These are phyloP conservation scores for Acleris laterana DNA, from an alignment of 2,888 invertebrate species.

Conservation along the genomic window DNA sequence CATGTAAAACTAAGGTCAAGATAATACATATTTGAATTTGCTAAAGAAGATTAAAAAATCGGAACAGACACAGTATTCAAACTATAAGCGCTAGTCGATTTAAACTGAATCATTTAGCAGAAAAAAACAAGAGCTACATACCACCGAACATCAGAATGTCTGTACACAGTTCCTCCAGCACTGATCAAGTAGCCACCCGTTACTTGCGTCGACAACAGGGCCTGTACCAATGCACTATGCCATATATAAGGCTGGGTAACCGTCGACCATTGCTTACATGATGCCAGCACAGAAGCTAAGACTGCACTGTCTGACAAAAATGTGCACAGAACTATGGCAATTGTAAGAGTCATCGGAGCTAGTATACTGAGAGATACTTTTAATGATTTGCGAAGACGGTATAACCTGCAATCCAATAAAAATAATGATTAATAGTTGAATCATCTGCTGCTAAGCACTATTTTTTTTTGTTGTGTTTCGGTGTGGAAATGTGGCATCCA, in stretches of 20 bases:
- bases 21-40: too few species aligned
- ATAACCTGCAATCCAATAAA: slow-evolving; percentile 67
- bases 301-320: slow-evolving; percentile 66
- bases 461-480: too few species aligned
- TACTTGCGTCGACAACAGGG: slow-evolving; percentile 86
- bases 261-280: slow-evolving; percentile 71
- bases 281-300: slow-evolving; percentile 63
- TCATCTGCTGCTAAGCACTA: too few species aligned
- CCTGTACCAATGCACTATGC: slow-evolving; percentile 87
- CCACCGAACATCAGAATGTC: slow-evolving; percentile 87
- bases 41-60: too few species aligned
- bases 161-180: slow-evolving; percentile 86
- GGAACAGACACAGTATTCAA: too few species aligned
- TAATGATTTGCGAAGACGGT: slow-evolving; percentile 79
- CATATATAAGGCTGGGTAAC: slow-evolving; percentile 76
- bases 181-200: slow-evolving; percentile 87
- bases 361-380: slow-evolving; percentile 71
- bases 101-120: too few species aligned
- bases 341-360: slow-evolving; percentile 61
- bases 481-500: too few species aligned
- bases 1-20: too few species aligned
- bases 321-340: slow-evolving; percentile 65
- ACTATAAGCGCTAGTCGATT: too few species aligned
- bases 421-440: not conserved
- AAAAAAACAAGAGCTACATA: slow-evolving; percentile 56